Conservation (phyloP, 2,113 vertebrate genomes). For the Callopanchax toddi region DNA sequence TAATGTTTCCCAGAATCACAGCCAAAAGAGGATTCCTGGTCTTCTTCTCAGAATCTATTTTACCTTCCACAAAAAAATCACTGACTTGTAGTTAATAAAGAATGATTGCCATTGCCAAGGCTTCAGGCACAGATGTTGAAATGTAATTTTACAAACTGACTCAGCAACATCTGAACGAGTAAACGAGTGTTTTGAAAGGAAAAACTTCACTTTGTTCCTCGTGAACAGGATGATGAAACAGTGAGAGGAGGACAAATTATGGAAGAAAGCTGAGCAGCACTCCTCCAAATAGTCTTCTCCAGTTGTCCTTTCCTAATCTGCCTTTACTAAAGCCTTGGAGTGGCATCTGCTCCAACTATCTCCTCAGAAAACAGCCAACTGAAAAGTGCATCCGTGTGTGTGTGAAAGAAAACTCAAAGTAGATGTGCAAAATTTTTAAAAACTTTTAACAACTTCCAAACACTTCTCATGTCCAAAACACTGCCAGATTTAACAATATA, state of each 20-base stretch:
- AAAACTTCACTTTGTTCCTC: not conserved
- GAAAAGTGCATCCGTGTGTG: slow-evolving; percentile 26
- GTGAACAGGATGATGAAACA: not conserved
- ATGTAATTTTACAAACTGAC: slow-evolving; percentile 42
- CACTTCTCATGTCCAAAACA: slow-evolving; percentile 23
- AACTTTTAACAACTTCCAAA: slow-evolving; percentile 41
- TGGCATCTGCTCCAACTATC: slow-evolving; percentile 57
- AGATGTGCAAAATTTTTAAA: too few species aligned
- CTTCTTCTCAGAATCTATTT: slow-evolving; percentile 38
- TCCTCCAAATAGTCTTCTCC: not conserved
- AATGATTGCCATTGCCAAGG: slow-evolving; percentile 21
- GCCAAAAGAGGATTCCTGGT: slow-evolving; percentile 38
- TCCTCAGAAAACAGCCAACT: slow-evolving; percentile 43
- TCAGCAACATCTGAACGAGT: slow-evolving; percentile 21
- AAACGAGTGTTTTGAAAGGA: not conserved
- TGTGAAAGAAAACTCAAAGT: slow-evolving; percentile 10
- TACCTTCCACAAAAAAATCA: slow-evolving; percentile 51
- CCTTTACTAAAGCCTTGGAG: slow-evolving; percentile 39
- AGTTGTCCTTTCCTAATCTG: slow-evolving; percentile 36
- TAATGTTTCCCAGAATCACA: slow-evolving; percentile 28
- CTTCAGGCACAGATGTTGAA: slow-evolving; percentile 44
- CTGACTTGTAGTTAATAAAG: slow-evolving; percentile 34
- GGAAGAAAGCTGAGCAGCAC: slow-evolving; percentile 2
- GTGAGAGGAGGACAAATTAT: slow-evolving; percentile 2
- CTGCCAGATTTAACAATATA: slow-evolving; percentile 41